Base-by-base conservation (phyloP, 2,113 vertebrate genomes). In the Dicerorhinus sumatrensis region DNA sequence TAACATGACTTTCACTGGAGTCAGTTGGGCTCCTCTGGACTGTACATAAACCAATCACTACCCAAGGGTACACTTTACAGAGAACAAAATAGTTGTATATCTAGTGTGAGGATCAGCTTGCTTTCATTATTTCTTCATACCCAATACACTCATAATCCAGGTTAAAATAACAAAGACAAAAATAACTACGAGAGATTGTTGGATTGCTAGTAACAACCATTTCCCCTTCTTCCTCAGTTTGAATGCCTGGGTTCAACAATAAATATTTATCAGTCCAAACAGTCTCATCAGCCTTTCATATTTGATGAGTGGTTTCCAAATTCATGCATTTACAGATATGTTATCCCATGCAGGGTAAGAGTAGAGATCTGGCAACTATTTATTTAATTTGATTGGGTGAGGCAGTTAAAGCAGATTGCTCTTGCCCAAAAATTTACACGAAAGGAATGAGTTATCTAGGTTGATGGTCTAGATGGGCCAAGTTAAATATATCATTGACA, bases 401-500 rank as follows among this genome's bases (percentile, higher is more conserved):
- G 86, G 86, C 46, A 88, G 80, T 93, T 67, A 95, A 83, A 96
- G n/a, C 54, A 93, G 54, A 95, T 72, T 93, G 73, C 48, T 96
- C 82, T 96, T 96, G 54, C 83, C 77, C 70, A 63, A 84, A 97
- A 96, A 62, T 80, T 70, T 84, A 96, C 63, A 86, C 60, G 79
- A 96, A 98, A 95, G 86, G 25, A 93, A 80, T 94, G 63, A 96
- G 86, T 94, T 92, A 72, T 98, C 79, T 92, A 85, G 48, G 63
- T 92, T 94, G 82, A 92, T 1, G 39, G 95, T 39, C 58, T 65
- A 87, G 56, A 29, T 27, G 54, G 60, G 87, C 89, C 89, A 97
- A 97, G 80, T 96, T 94, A 92, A 98, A 98, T 18, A 97, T 80
- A 91, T 90, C 79, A 87, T 25, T 93, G 80, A 89, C 96, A 96